Conservation (phyloP, 1,140 invertebrate species). For the Drosophila kurseongensis region DNA sequence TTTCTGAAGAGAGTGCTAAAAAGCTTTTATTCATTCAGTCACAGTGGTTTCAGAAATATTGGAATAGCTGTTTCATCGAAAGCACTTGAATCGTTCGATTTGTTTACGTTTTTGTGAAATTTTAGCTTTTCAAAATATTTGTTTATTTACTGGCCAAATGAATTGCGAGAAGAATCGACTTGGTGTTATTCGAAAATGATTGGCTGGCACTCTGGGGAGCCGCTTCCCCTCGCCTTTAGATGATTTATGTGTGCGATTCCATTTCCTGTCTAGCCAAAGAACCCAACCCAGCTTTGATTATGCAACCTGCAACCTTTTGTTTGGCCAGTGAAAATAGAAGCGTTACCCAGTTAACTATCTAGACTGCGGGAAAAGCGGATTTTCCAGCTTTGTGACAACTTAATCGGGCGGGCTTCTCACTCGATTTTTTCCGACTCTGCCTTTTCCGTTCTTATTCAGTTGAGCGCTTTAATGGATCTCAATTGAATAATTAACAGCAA, state of each 20-base stretch:
- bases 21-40: constrained; percentile 25
- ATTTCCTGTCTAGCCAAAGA: constrained; percentile 67
- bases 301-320: constrained; percentile 66
- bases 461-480: constrained; percentile 72
- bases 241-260: constrained; percentile 39
- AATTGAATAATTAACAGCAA: constrained; percentile 82
- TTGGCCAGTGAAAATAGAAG: constrained; percentile 40
- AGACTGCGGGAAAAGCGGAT: constrained; percentile 43
- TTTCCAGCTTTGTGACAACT: constrained; percentile 55
- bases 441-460: constrained; percentile 41
- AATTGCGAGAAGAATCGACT: constrained; percentile 10
- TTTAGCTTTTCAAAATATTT: constrained; percentile 34
- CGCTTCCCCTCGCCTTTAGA: background rate
- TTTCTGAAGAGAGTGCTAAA: background rate
- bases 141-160: constrained; percentile 45
- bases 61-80: background rate
- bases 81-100: constrained; percentile 15
- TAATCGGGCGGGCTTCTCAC: constrained; percentile 36
- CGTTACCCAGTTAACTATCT: constrained; percentile 66
- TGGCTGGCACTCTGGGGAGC: constrained; percentile 9
- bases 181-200: constrained; percentile 32
- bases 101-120: constrained; percentile 40
- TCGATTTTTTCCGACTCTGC: constrained; percentile 25
- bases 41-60: constrained; percentile 17
- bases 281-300: constrained; percentile 60